Base-by-base conservation (phyloP, 2,888 invertebrate genomes). In the Saturnia japonica region DNA sequence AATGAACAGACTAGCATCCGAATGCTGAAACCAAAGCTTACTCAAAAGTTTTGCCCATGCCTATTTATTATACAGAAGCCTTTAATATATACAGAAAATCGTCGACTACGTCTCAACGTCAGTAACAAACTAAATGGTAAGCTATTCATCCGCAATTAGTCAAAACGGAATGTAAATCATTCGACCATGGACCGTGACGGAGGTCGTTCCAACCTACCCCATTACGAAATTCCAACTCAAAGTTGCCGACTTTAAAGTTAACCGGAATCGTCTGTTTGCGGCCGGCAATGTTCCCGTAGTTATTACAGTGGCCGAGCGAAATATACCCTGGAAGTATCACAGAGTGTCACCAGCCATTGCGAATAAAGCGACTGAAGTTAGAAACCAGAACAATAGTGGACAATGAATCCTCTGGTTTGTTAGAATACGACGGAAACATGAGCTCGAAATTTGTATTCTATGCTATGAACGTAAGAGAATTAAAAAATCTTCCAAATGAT, bases 271-370 rank as follows among this genome's bases (percentile, higher is more conserved):
- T 86, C 86, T 88, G 90, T 91, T 90, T 89, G 89, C 77, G 88
- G 88, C 72, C 78, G 73, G 72, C 75, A 78, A 78, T 71, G 72
- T 67, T 68, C 71, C 80, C 86, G 87, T 86, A 90, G 89, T 91
- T 90, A 91, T 87, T 83, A 83, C 87, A 82, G 86, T 88, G 89
- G 89, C 83, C 83, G 78, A 80, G 90, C 88, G 83, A 86, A 89
- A 88, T 85, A 85, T 76, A 72, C 79, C 79, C 82, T 79, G 82
- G 88, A 88, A 87, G 86, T 87, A 87, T 87, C 86, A 86, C 84
- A 84, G 82, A 78, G 79, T 80, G 84, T 87, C 87, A 85, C 85
- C 14, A 28, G 57, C 57, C 57, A 28, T 28, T 60, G 57, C 28
- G 57, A 60, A 60, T 60, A 60, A 60, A 28, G 28, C 28, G 57